Conservation (phyloP, 2,797 vertebrate species). For the Sebastes ruberrimus region DNA sequence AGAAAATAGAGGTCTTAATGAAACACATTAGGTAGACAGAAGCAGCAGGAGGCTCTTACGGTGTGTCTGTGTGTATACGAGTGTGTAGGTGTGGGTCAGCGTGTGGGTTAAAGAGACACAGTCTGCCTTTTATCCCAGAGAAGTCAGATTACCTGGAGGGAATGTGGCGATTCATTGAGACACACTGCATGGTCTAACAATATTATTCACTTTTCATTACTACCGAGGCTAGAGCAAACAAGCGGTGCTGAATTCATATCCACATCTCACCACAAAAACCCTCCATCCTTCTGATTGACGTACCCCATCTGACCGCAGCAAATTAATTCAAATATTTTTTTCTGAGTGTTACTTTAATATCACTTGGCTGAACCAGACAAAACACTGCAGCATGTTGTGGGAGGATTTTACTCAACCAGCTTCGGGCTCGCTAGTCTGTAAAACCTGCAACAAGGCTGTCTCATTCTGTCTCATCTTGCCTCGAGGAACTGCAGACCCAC, state of each 20-base stretch:
- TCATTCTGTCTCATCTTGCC: slow-evolving; percentile 45
- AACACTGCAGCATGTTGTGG: slow-evolving; percentile 26
- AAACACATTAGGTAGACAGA: slow-evolving; percentile 55
- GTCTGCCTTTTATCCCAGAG: slow-evolving; percentile 28
- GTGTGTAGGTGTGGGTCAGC: slow-evolving; percentile 41
- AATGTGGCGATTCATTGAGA: slow-evolving; percentile 39
- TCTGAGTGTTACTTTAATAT: slow-evolving; percentile 13
- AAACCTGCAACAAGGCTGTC: slow-evolving; percentile 55
- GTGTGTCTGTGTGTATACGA: slow-evolving; percentile 6
- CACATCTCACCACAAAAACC: not conserved
- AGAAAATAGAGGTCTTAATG: slow-evolving; percentile 56
- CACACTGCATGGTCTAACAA: slow-evolving; percentile 28
- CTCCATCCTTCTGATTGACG: not conserved
- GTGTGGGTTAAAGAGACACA: slow-evolving; percentile 34
- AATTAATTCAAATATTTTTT: slow-evolving; percentile 16
- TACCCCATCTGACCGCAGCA: slow-evolving; percentile 14
- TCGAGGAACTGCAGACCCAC: slow-evolving; percentile 44
- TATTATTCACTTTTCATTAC: slow-evolving; percentile 54
- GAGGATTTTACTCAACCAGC: slow-evolving; percentile 41
- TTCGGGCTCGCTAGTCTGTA: slow-evolving; percentile 41
- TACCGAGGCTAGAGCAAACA: slow-evolving; percentile 19
- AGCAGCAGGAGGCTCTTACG: not conserved
- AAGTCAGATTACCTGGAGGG: slow-evolving; percentile 58
- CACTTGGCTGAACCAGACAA: slow-evolving; percentile 17
- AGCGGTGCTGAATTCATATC: slow-evolving; percentile 24